These are phyloP conservation scores for Cynopterus sphinx DNA, from an alignment of 2,797 vertebrate genomes.

Conservation along the genomic window DNA sequence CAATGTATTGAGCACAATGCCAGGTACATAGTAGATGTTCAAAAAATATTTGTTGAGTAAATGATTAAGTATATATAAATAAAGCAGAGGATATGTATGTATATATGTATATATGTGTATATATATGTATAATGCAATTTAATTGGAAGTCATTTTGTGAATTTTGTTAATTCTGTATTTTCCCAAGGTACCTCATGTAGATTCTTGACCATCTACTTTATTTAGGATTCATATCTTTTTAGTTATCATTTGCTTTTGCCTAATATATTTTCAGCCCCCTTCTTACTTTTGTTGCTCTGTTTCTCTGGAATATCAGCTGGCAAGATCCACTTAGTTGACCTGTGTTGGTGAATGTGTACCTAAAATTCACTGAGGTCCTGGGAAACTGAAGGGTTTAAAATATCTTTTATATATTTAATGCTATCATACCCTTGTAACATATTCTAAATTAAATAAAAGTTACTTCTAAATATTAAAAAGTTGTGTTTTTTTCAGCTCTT, in stretches of 20 bases:
- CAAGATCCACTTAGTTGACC: neutral
- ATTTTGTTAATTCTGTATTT: constrained; percentile 29
- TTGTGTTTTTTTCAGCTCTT: neutral
- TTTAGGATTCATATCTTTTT: constrained; percentile 41
- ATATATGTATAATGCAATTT: neutral
- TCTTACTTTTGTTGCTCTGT: constrained; percentile 23
- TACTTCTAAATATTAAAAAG: constrained; percentile 46
- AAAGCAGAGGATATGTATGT: neutral
- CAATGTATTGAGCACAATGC: neutral
- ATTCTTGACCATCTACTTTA: constrained; percentile 5
- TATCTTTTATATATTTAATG: constrained; percentile 31
- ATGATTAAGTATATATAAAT: neutral
- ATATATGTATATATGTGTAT: neutral
- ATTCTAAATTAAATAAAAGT: constrained; percentile 50
- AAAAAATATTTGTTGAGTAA: constrained; percentile 20
- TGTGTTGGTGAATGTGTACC: constrained; percentile 9
- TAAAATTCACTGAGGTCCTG: constrained; percentile 9
- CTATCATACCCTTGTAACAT: neutral
- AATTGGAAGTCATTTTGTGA: constrained; percentile 14
- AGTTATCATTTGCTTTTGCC: constrained; percentile 38
- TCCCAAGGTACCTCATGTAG: neutral
- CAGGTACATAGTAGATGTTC: neutral
- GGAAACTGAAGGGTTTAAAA: neutral
- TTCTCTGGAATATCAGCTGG: neutral
- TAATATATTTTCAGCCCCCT: neutral